Conservation (phyloP, 2,888 invertebrate species). For the Tromatobia lineatoria region DNA sequence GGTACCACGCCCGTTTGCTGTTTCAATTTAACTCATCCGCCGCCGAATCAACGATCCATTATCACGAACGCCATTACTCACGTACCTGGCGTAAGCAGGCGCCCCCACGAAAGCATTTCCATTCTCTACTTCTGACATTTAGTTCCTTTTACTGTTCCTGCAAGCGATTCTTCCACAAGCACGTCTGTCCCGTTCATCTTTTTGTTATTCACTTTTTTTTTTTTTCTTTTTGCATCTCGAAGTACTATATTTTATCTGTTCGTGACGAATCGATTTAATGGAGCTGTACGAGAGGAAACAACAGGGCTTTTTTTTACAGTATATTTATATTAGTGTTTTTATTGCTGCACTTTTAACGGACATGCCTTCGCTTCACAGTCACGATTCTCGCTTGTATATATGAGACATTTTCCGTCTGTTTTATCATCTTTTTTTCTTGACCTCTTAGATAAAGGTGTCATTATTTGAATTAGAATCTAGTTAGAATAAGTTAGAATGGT, state of each 20-base stretch:
- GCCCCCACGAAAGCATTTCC: conserved; percentile 53
- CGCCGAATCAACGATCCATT: conserved; percentile 72
- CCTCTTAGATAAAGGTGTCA: no score
- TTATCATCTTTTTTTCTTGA: background rate
- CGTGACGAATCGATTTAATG: conserved; percentile 18
- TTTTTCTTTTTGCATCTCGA: conserved; percentile 19
- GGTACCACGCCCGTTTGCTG: conserved; percentile 72
- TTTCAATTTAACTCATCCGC: conserved; percentile 72
- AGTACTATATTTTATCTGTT: conserved; percentile 37
- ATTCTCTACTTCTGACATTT: conserved; percentile 42
- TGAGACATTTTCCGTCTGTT: background rate
- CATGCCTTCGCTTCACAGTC: background rate
- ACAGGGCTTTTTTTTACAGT: background rate
- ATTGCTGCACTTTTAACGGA: background rate
- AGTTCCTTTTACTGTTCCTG: conserved; percentile 23
- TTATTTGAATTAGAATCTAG: no score
- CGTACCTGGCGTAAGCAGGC: conserved; percentile 71
- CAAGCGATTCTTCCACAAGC: conserved; percentile 5
- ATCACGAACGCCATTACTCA: conserved; percentile 73
- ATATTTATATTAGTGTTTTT: background rate
- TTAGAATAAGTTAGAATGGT: no score
- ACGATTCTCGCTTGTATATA: background rate
- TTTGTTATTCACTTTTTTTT: conserved; percentile 8
- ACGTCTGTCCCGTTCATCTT: conserved; percentile 11
- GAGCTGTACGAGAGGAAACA: background rate